phyloP scores from a whole-genome alignment of 2,113 vertebrate genomes.

The Amphilophus citrinellus region DNA sequence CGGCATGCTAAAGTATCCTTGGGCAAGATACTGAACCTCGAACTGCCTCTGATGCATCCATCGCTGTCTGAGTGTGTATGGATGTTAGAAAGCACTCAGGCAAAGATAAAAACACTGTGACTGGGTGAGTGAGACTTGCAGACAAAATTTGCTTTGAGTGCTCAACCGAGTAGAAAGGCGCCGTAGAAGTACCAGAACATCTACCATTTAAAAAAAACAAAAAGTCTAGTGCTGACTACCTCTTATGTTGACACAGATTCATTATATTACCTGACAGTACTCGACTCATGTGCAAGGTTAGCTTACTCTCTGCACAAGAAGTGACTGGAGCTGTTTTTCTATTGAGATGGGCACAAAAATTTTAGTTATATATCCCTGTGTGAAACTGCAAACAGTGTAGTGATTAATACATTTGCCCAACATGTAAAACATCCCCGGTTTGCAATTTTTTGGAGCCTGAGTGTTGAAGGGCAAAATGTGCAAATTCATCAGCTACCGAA shows the following conservation, averaged over 20 bases:
- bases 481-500: background rate
- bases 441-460: background rate
- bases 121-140: background rate
- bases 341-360: too few relatives aligned
- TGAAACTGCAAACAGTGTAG: background rate
- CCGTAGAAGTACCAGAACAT: background rate
- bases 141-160: too few relatives aligned
- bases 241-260: background rate
- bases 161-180: too few relatives aligned
- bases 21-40: background rate
- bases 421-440: background rate
- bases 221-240: background rate
- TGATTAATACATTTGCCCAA: too few relatives aligned
- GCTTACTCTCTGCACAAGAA: background rate
- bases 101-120: background rate
- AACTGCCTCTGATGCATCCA: too few relatives aligned
- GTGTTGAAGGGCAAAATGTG: background rate
- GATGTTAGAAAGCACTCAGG: fast-evolving
- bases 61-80: background rate
- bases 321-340: too few relatives aligned
- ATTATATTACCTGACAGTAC: background rate
- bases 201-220: background rate
- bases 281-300: background rate
- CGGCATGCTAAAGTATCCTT: background rate
- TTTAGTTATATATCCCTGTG: too few relatives aligned